Base-by-base conservation (phyloP, 2,797 vertebrate genomes). In the Microctenopoma stevenorrisi region DNA sequence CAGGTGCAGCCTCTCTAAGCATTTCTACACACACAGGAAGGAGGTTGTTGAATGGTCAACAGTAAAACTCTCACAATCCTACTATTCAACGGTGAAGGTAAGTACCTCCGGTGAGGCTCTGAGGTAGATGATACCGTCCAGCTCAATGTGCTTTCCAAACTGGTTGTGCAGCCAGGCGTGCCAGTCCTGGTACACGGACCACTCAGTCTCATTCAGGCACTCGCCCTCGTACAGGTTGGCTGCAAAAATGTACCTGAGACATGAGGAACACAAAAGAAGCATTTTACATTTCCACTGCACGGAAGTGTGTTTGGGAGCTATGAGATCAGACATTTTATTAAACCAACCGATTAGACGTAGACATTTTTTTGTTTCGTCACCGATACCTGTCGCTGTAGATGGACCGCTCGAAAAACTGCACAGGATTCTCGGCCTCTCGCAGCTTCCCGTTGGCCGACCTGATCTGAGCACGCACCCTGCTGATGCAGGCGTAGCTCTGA, bases 171-270 rank as follows among this genome's bases (percentile, higher is more conserved):
- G 88, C 93, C 97, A 98, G 66, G 95, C 84, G 13, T 99, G 97
- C 95, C 96, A 97, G 89, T 99, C 97, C 89, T 98, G 95, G 83
- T 99, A 98, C 77, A 98, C 80, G 0, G 96, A 93, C 97, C 97
- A 98, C 40, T 98, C 97, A 0, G 96, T 97, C 70, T 98, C 96
- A 25, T 94, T 98, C 92, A 99, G 84, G 72, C 96, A 98, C 56
- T 96, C 96, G 12, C 94, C 95, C 71, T 99, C 97, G 0, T 96
- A 97, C 0, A 98, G 88, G 83, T 97, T 98, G 52, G 96, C 94
- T 50, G 97, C 95, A 91, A 98, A 99, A 72, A 98, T 95, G 49
- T 97, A 99, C 72, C 97, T 99, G 68, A 1, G 11, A 54, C 22
- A 56, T 4, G 15, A 61, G 10, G 18, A 37, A 37, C 5, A 40